These are phyloP conservation scores for Petrocephalus sullivani DNA, from an alignment of 2,797 vertebrate species.

Conservation along the genomic window DNA sequence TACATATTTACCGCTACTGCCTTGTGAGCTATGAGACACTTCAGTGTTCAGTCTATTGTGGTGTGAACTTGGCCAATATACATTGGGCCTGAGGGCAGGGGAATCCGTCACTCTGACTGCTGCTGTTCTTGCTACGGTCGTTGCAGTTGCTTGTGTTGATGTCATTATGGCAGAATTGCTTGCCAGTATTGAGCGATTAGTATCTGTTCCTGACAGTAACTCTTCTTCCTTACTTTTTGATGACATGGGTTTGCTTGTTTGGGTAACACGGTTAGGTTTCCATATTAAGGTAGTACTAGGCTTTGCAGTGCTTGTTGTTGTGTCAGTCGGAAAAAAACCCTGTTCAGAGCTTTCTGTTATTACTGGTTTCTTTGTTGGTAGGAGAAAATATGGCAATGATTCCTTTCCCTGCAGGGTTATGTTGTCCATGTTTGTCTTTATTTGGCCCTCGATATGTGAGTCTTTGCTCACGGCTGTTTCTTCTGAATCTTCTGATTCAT, in stretches of 20 bases:
- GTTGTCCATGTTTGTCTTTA: slow-evolving; percentile 16
- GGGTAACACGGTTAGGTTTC: neutral
- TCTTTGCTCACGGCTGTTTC: slow-evolving; percentile 21
- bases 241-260: neutral
- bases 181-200: slow-evolving; percentile 19
- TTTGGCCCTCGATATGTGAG: slow-evolving; percentile 21
- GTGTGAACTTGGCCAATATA: slow-evolving; percentile 22
- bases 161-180: slow-evolving; percentile 34
- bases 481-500: slow-evolving; percentile 20
- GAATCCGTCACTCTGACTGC: slow-evolving; percentile 4
- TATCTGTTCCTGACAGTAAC: slow-evolving; percentile 30
- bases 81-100: slow-evolving; percentile 32
- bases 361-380: slow-evolving; percentile 25
- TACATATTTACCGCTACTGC: slow-evolving; percentile 54
- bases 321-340: slow-evolving; percentile 29
- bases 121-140: neutral
- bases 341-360: slow-evolving; percentile 33
- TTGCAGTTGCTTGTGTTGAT: slow-evolving; percentile 28
- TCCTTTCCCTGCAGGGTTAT: slow-evolving; percentile 22
- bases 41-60: slow-evolving; percentile 27
- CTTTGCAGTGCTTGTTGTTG: slow-evolving; percentile 31
- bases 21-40: slow-evolving; percentile 40
- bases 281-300: neutral
- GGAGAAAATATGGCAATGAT: neutral
- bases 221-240: slow-evolving; percentile 37